Base-by-base conservation (phyloP, 2,888 invertebrate genomes). In the Cephonodes hylas region DNA sequence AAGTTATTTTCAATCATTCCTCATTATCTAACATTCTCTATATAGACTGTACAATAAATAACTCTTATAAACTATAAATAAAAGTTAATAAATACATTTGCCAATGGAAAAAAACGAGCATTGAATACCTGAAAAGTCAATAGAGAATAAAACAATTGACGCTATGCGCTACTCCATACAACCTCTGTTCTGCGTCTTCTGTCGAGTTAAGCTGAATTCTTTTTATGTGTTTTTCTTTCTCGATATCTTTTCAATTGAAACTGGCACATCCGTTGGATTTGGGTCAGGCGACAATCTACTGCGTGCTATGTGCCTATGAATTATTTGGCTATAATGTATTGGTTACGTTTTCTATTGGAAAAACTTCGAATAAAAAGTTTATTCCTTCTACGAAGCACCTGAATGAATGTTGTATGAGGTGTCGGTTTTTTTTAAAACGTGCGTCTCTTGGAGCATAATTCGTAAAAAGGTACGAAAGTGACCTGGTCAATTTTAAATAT, bases 181-280 rank as follows among this genome's bases (percentile, higher is more conserved):
- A 61, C 64, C 68, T 66, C 62, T 79, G 63, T 75, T 71, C 76
- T 38, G 59, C 59, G 67, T 66, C 64, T 74, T 71, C 71, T 76
- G 74, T 74, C 72, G 79, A 86, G 84, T 86, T 87, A 85, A 85
- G 80, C 76, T 70, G 79, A 86, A 86, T 86, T 87, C 83, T 85
- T 88, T 88, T 85, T 81, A 84, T 62, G 71, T 25, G 59, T 76
- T 85, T 83, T 86, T 85, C 38, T n/a, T 84, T 74, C 64, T 60
- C 62, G 61, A 64, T 62, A 65, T 69, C 69, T 75, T 74, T 71
- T 77, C 75, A 67, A 72, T 77, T 72, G 76, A 81, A 77, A 79
- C 75, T 75, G 81, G 77, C 75, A 88, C 85, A 89, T 88, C 88
- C 88, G 86, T 76, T 81, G 84, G 84, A 90, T 90, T 89, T 90